phyloP scores from a whole-genome alignment of 2,113 vertebrate genomes.

The Dendrocopos noguchii region DNA sequence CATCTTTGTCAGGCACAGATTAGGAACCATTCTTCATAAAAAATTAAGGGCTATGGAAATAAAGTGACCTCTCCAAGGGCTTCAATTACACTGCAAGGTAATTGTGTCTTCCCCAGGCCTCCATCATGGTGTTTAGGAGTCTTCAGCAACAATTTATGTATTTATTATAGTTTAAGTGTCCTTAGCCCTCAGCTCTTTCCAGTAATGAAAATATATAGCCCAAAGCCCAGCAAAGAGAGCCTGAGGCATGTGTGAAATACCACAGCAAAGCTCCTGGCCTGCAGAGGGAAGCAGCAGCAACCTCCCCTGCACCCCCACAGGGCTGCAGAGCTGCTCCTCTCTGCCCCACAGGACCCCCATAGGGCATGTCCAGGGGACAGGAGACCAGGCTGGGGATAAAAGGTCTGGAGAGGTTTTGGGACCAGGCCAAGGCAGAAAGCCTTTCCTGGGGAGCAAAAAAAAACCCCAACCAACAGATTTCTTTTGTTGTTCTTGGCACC shows the following conservation, averaged over 20 bases:
- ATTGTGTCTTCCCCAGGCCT: constrained; percentile 30
- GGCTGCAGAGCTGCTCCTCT: rapidly evolving
- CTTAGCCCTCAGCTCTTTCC: constrained; percentile 36
- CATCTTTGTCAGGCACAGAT: constrained; percentile 10
- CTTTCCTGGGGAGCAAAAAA: background rate
- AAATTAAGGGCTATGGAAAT: constrained; percentile 55
- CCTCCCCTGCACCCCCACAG: rapidly evolving
- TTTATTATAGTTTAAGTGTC: constrained; percentile 61
- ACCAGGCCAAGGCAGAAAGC: background rate
- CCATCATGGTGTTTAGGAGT: constrained; percentile 28
- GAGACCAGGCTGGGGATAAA: background rate
- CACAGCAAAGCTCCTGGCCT: rapidly evolving
- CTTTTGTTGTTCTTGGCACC: background rate
- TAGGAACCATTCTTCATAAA: constrained; percentile 47
- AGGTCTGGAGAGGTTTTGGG: rapidly evolving
- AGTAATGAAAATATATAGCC: constrained; percentile 40
- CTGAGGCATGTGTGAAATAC: background rate
- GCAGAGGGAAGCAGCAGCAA: rapidly evolving
- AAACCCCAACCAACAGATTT: background rate
- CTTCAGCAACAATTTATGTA: constrained; percentile 51
- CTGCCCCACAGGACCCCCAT: background rate
- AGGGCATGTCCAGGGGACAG: rapidly evolving
- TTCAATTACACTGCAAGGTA: constrained; percentile 54
- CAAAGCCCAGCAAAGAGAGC: background rate
- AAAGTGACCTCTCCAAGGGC: constrained; percentile 36